Conservation (phyloP, 2,113 vertebrate genomes). For the Tachycineta bicolor region DNA sequence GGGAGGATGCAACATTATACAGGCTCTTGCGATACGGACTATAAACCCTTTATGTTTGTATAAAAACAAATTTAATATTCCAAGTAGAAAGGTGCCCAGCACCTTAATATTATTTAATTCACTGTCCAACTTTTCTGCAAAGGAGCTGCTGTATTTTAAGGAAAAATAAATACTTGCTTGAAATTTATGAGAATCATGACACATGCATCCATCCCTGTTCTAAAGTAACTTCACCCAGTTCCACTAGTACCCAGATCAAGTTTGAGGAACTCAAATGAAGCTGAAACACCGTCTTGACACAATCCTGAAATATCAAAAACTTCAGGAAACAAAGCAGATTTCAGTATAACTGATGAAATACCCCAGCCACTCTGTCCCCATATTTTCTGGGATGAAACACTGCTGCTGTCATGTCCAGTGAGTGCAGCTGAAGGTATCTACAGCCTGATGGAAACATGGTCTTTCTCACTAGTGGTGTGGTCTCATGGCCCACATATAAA, state of each 20-base stretch:
- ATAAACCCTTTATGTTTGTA: conserved; percentile 50
- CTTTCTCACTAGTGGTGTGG: background rate
- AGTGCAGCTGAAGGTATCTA: background rate
- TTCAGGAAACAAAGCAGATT: background rate
- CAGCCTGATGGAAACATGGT: background rate
- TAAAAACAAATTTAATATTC: conserved; percentile 47
- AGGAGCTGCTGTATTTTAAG: conserved; percentile 37
- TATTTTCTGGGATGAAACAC: background rate
- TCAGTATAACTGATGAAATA: background rate
- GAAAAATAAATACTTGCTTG: background rate
- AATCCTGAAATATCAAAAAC: background rate
- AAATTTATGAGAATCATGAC: conserved; percentile 10
- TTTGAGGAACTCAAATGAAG: background rate
- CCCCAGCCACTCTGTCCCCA: background rate
- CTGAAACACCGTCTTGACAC: background rate
- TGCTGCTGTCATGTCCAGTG: fast-evolving
- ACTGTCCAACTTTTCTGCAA: conserved; percentile 37
- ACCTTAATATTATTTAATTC: conserved; percentile 56
- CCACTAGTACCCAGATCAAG: background rate
- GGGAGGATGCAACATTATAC: background rate
- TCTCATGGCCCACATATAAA: background rate
- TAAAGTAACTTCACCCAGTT: background rate
- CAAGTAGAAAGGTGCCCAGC: conserved; percentile 49
- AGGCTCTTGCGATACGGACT: background rate
- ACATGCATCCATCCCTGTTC: background rate